Base-by-base conservation (phyloP, 1,140 invertebrate genomes). In the Pogonus chalceus region DNA sequence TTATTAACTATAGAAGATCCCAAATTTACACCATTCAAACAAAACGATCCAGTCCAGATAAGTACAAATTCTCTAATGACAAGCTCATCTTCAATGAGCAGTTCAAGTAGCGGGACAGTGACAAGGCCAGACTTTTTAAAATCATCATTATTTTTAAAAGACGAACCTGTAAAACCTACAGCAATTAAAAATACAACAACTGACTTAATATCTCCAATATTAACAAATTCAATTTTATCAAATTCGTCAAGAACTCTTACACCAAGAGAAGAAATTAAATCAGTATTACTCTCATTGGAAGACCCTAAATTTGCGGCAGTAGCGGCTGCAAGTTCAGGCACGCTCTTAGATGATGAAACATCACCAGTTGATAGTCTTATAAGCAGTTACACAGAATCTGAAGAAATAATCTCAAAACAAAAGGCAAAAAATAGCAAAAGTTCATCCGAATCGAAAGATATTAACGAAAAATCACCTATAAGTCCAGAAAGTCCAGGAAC, bases 341-440 rank as follows among this genome's bases (percentile, higher is more conserved):
- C 83, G 47, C 64, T 83, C 14, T 51, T 80, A 21, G 82, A 84
- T 20, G 82, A 85, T 55, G 86, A 89, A 63, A 86, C 84, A 0
- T 88, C 85, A 2, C 87, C 86, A n/a, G 83, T 84, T 0, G 85
- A 87, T 54, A 87, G 83, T 60, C 66, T 88, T 20, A 79, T 85
- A 24, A 84, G 83, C 58, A 87, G 84, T 55, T 82, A 78, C 1
- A 81, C 79, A 12, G 83, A 80, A 56, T 78, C 79, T 0, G 80
- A 78, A 20, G 77, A 76, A 49, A 76, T 77, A 47, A 64, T 75
- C 54, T 71, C 72, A 0, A 70, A 57, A 2, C 59, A 64, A 50
- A 70, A 68, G 47, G 74, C 62, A 66, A 72, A 65, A 65, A 71
- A 61, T 65, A 60, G 72, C 65, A 16, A 58, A 39, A 58, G 55